Conservation (phyloP, 2,888 invertebrate genomes). For the Hirtodrosophila duncani region DNA sequence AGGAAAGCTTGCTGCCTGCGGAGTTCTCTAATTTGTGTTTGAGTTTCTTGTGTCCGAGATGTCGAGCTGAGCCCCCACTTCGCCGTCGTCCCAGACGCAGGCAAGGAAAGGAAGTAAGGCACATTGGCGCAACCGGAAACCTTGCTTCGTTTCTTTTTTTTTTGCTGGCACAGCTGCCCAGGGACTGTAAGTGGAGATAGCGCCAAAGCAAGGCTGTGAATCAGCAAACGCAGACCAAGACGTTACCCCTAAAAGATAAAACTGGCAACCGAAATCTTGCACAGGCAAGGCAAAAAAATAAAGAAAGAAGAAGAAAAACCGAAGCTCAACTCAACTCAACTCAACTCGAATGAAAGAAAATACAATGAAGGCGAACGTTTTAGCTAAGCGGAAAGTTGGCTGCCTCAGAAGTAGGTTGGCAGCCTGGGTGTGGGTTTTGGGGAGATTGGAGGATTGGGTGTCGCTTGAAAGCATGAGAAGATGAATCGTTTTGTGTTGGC, state of each 20-base stretch:
- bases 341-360: conserved; percentile 30
- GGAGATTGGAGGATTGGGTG: conserved; percentile 39
- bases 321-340: too few species aligned
- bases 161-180: conserved; percentile 31
- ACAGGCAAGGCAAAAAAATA: conserved; percentile 28
- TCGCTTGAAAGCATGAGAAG: conserved; percentile 67
- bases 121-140: conserved; percentile 71
- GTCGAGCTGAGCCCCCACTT: not conserved
- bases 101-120: conserved; percentile 64
- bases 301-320: conserved; percentile 17
- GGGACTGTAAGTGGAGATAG: conserved; percentile 45
- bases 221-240: conserved; percentile 25
- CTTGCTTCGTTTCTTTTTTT: conserved; percentile 39
- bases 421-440: conserved; percentile 11
- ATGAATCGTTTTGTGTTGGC: conserved; percentile 76
- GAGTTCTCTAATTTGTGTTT: conserved; percentile 72
- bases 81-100: not conserved
- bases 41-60: conserved; percentile 62
- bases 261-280: conserved; percentile 50
- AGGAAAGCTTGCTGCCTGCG: conserved; percentile 32
- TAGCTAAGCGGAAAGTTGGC: conserved; percentile 61
- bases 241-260: conserved; percentile 42
- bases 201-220: conserved; percentile 43
- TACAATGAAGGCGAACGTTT: conserved; percentile 60
- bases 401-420: conserved; percentile 8